phyloP scores from a whole-genome alignment of 2,888 invertebrate genomes.

The Kryphioiulus occultus region DNA sequence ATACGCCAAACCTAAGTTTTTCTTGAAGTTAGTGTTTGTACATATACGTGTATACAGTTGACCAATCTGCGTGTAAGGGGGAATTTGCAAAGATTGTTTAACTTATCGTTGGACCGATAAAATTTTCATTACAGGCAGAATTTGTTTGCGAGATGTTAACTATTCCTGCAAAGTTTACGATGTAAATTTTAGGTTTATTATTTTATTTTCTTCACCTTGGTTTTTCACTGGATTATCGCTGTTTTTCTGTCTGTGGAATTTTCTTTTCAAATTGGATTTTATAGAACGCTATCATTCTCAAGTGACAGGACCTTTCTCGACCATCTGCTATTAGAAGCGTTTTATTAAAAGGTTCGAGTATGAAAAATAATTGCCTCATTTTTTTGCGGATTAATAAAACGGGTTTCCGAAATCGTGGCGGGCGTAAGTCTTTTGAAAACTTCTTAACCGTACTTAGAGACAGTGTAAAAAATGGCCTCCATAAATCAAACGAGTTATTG shows the following conservation, averaged over 20 bases:
- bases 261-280: neutral
- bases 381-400: neutral
- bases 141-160: neutral
- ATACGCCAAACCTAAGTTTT: too few relatives aligned
- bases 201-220: too few relatives aligned
- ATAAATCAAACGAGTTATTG: conserved; percentile 5
- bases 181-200: too few relatives aligned
- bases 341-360: neutral
- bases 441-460: neutral
- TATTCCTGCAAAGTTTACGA: neutral
- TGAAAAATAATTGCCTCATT: conserved; percentile 5
- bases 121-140: neutral
- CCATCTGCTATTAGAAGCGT: neutral
- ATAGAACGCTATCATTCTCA: neutral
- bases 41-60: too few relatives aligned
- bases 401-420: neutral
- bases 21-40: too few relatives aligned
- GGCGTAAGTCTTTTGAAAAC: neutral
- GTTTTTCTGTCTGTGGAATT: neutral
- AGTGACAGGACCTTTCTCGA: neutral
- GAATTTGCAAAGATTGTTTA: too few relatives aligned
- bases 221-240: too few relatives aligned
- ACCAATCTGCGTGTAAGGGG: too few relatives aligned
- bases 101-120: too few relatives aligned
- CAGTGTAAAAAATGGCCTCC: neutral